Conservation (phyloP, 30 jellyfish, hydroid and myxozoan genomes). For the Pelagia noctiluca region DNA sequence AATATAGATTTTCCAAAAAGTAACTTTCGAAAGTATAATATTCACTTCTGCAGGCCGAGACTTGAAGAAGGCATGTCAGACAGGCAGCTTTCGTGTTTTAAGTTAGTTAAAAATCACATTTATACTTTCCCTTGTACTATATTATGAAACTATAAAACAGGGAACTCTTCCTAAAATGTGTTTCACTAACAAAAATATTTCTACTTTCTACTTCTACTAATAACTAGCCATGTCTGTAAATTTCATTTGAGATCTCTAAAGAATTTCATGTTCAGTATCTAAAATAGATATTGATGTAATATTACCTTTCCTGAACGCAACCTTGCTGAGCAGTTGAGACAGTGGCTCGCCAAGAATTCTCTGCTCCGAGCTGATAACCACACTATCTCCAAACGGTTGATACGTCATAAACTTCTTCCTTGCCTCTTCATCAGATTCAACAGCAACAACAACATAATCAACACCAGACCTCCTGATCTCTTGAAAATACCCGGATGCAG, state of each 20-base stretch:
- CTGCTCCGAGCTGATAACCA: slow-evolving; percentile 18
- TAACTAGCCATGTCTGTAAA: too few species aligned
- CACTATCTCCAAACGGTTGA: slow-evolving; percentile 31
- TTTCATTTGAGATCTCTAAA: too few species aligned
- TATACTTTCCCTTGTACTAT: too few species aligned
- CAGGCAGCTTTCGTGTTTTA: too few species aligned
- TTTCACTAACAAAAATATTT: neutral
- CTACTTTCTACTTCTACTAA: neutral
- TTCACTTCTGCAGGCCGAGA: too few species aligned
- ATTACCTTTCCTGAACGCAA: slow-evolving; percentile 42
- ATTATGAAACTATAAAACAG: too few species aligned
- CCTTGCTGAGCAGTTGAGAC: slow-evolving; percentile 22
- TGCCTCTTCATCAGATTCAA: slow-evolving; percentile 14
- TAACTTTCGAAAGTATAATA: too few species aligned
- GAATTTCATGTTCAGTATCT: neutral
- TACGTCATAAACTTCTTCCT: slow-evolving; percentile 13
- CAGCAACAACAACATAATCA: slow-evolving; percentile 12
- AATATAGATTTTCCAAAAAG: too few species aligned
- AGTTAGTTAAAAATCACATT: too few species aligned
- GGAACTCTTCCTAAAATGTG: neutral
- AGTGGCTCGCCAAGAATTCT: slow-evolving; percentile 54
- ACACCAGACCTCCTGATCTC: slow-evolving; percentile 30
- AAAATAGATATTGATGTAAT: neutral
- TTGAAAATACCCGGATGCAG: slow-evolving; percentile 14
- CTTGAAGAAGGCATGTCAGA: too few species aligned